Conservation (phyloP, 2,797 vertebrate species). For the Gobio occitaniae region DNA sequence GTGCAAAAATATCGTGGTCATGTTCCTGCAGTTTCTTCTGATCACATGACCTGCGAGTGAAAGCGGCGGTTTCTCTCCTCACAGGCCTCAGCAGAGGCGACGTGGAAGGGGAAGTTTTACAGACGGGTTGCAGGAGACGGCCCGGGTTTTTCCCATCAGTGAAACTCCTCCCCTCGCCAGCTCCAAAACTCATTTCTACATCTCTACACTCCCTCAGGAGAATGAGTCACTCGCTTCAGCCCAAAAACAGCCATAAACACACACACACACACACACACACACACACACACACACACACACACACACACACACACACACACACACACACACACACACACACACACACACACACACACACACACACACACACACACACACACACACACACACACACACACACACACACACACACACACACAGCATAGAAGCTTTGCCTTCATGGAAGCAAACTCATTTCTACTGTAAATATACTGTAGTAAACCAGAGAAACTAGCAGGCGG, state of each 20-base stretch:
- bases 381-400: constrained; percentile 48
- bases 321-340: not conserved
- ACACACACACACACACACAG: constrained; percentile 28
- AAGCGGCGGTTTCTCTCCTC: constrained; percentile 3
- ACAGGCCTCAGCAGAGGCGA: constrained; percentile 1
- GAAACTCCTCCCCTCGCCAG: constrained; percentile 46
- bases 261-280: constrained; percentile 4
- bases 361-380: constrained; percentile 48
- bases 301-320: not conserved
- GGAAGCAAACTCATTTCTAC: not conserved
- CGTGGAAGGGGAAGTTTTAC: constrained; percentile 48
- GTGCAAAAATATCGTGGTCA: no score
- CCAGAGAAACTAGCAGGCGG: not conserved
- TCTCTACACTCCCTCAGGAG: constrained; percentile 56
- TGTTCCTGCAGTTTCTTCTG: no score
- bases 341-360: constrained; percentile 48
- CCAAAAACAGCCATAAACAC: constrained; percentile 47
- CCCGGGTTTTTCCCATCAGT: constrained; percentile 60
- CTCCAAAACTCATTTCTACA: constrained; percentile 53
- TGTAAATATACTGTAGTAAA: not conserved
- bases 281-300: not conserved
- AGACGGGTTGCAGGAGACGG: constrained; percentile 4
- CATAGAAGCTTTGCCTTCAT: not conserved
- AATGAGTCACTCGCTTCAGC: constrained; percentile 57
- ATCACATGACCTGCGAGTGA: not conserved